Conservation (phyloP, 2,113 vertebrate species). For the Zingel zingel region DNA sequence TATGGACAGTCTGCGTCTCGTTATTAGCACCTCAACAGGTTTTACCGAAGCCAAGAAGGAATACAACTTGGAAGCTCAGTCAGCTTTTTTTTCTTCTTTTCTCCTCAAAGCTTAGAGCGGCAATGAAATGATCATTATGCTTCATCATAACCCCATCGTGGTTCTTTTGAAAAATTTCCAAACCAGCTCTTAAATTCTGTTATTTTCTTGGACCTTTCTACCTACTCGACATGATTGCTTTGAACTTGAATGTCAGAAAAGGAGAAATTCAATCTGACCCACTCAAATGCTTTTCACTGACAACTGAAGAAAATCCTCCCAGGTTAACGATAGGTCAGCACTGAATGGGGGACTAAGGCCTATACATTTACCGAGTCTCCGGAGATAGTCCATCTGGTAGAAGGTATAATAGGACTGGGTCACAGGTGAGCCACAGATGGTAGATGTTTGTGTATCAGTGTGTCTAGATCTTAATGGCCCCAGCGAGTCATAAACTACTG, state of each 20-base stretch:
- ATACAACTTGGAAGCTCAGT: slow-evolving; percentile 46
- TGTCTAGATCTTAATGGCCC: slow-evolving; percentile 39
- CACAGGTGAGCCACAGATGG: slow-evolving; percentile 67
- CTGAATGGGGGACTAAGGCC: slow-evolving; percentile 33
- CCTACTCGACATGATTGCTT: slow-evolving; percentile 41
- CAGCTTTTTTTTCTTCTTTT: not conserved
- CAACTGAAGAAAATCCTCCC: slow-evolving; percentile 51
- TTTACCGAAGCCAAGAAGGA: slow-evolving; percentile 57
- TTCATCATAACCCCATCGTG: slow-evolving; percentile 32
- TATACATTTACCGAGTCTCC: slow-evolving; percentile 41
- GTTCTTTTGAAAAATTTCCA: slow-evolving; percentile 50
- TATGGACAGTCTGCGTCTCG: slow-evolving; percentile 62
- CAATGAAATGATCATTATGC: slow-evolving; percentile 49
- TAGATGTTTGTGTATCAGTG: slow-evolving; percentile 37
- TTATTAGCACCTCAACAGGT: slow-evolving; percentile 71
- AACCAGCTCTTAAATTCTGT: slow-evolving; percentile 46
- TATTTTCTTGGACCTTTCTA: slow-evolving; percentile 49
- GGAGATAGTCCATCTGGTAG: slow-evolving; percentile 61
- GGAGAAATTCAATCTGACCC: slow-evolving; percentile 65
- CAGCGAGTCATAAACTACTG: slow-evolving; percentile 45
- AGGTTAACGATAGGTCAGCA: slow-evolving; percentile 62
- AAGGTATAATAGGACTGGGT: slow-evolving; percentile 54
- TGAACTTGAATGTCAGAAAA: slow-evolving; percentile 61
- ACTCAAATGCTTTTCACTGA: slow-evolving; percentile 53
- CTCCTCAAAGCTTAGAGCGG: slow-evolving; percentile 22